Base-by-base conservation (phyloP, 92 coral and sea anemone species). In the Epizoanthus rinbou region DNA sequence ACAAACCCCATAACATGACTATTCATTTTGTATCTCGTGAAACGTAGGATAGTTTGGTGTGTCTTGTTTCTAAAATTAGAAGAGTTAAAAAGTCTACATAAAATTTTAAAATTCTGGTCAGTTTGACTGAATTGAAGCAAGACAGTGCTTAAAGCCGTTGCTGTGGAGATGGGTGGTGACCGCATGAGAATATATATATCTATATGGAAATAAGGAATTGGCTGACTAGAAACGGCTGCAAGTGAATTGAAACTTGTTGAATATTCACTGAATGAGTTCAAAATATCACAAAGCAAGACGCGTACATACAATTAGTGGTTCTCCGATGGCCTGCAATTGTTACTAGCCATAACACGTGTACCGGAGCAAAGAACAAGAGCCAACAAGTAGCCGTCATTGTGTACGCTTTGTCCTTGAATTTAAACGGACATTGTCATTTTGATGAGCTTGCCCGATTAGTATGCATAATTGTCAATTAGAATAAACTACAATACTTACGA, bases 301-400 rank as follows among this genome's bases (percentile, higher is more conserved):
- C 41, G 7, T 2, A 41, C 21, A 43, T 39, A 9, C n/a, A 78
- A 43, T 22, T n/a, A 57, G n/a, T 78, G 59, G 17, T 67, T 67
- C 73, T 33, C 5, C 41, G 16, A 19, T 62, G 3, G 15, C 14
- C 58, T 6, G 71, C 41, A 63, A 60, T 41, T 59, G 82, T 78
- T 78, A 57, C 82, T 78, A 22, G 57, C 45, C 64, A 11, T 54
- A 62, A 78, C 82, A 78, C 82, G 82, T 78, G 82, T 6, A 59
- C 58, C 3, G 24, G 39, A 60, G 58, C 23, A 60, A 60, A 21
- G 60, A 47, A 41, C 82, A 28, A 28, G 31, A 2, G 31, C 31
- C 31, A 28, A 28, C 31, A 78, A 78, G 64, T 45, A 69, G 1
- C 37, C 59, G 15, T 72, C 21, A 60, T 78, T 78, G 82, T 78